Conservation (phyloP, 2,797 vertebrate genomes). For the Apodemus agrarius region DNA sequence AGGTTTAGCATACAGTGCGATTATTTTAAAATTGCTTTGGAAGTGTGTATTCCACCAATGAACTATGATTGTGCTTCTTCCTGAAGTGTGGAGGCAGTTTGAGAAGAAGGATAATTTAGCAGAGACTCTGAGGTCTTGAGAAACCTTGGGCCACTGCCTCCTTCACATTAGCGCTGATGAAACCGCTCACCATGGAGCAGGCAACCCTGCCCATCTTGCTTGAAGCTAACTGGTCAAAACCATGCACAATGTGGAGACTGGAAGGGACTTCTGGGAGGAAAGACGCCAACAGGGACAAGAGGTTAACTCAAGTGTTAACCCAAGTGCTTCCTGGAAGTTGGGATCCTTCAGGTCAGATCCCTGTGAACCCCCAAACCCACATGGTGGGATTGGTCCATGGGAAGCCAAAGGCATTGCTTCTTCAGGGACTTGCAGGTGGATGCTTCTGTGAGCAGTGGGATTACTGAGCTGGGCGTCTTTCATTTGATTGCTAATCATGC, state of each 20-base stretch:
- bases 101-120: conserved; percentile 63
- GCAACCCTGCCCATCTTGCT: neutral
- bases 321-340: neutral
- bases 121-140: neutral
- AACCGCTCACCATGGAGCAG: neutral
- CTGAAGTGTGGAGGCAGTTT: conserved; percentile 61
- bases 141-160: neutral
- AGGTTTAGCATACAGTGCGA: conserved; percentile 61
- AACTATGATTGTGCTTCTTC: conserved; percentile 51
- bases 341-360: neutral
- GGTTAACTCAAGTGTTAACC: neutral
- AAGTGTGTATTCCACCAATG: conserved; percentile 75
- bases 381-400: neutral
- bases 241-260: neutral
- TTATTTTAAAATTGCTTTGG: conserved; percentile 79
- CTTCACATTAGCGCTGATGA: neutral
- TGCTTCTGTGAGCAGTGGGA: neutral
- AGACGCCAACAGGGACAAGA: neutral
- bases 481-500: neutral
- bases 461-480: neutral
- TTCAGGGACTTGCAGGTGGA: neutral
- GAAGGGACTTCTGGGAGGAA: neutral
- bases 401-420: neutral
- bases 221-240: neutral
- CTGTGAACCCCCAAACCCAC: neutral